Evolutionary conservation across 2,113 vertebrate species (phyloP).

Genomic region (Aspidoscelis tigris): DNA sequence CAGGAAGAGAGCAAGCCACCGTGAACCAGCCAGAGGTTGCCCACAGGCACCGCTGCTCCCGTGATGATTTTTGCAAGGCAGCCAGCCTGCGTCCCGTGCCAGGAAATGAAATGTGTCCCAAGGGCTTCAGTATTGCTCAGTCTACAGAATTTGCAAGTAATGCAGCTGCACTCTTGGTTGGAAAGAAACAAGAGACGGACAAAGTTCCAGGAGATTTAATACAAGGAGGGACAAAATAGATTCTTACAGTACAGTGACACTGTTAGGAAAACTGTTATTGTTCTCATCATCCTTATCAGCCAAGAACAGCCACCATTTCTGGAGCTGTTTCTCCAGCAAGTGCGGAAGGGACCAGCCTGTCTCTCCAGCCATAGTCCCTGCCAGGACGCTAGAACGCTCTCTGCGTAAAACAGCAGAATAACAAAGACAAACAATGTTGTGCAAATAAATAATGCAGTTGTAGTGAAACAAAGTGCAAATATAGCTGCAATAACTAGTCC

Average conservation of each 20-base stretch:
- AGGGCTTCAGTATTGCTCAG: no score
- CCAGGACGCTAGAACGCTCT: background rate
- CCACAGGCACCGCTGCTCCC: no score
- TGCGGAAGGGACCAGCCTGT: background rate
- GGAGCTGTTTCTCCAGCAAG: no score
- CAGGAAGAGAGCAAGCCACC: accelerated
- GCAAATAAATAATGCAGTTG: constrained; percentile 21
- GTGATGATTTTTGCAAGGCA: no score
- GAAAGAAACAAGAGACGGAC: background rate
- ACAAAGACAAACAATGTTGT: background rate
- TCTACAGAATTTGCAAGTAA: background rate
- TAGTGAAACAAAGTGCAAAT: constrained; percentile 48
- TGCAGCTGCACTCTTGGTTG: background rate
- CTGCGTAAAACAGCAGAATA: background rate
- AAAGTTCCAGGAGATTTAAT: background rate
- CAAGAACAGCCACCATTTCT: background rate
- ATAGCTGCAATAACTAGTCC: background rate
- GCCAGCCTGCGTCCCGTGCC: no score
- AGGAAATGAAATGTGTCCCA: no score
- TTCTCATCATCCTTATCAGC: no score
- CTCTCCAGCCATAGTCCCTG: background rate
- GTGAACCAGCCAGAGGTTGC: no score
- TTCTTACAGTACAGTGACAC: background rate
- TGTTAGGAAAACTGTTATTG: background rate
- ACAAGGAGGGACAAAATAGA: background rate